Evolutionary conservation across 1,140 invertebrate genomes (phyloP).

Genomic region (Lucilia sericata): DNA sequence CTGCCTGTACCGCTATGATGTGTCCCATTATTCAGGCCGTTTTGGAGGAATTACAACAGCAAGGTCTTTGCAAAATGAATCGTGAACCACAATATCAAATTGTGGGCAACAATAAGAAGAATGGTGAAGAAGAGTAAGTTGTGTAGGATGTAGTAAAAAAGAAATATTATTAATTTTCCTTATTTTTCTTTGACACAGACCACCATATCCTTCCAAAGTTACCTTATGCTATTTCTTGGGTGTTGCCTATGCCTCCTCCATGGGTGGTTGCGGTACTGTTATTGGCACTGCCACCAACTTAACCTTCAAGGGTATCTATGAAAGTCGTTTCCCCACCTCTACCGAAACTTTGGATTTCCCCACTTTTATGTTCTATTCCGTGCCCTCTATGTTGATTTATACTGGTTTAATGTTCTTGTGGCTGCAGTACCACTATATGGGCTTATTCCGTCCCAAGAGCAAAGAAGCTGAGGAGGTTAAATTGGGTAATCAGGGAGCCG

Average conservation of each 20-base stretch:
- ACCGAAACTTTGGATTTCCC: conserved; percentile 78
- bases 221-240: conserved; percentile 80
- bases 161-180: not conserved
- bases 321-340: conserved; percentile 71
- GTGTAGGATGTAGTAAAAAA: not conserved
- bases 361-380: conserved; percentile 79
- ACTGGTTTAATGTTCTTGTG: conserved; percentile 79
- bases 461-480: conserved; percentile 72
- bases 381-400: conserved; percentile 77
- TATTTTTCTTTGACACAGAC: conserved; percentile 56
- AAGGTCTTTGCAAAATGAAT: conserved; percentile 75
- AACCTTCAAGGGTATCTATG: conserved; percentile 82
- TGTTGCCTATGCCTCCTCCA: conserved; percentile 83
- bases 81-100: conserved; percentile 69
- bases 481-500: conserved; percentile 72
- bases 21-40: conserved; percentile 85
- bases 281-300: conserved; percentile 92
- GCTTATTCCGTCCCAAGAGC: conserved; percentile 75
- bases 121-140: conserved; percentile 67
- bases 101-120: conserved; percentile 66
- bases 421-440: conserved; percentile 81
- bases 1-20: conserved; percentile 88
- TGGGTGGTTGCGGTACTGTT: conserved; percentile 87
- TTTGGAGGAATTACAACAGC: conserved; percentile 77
- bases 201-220: conserved; percentile 73